Evolutionary conservation across 2,113 vertebrate species (phyloP), one percentile per base, ranked within the genome.

Genomic region (Aptenodytes patagonicus): DNA sequence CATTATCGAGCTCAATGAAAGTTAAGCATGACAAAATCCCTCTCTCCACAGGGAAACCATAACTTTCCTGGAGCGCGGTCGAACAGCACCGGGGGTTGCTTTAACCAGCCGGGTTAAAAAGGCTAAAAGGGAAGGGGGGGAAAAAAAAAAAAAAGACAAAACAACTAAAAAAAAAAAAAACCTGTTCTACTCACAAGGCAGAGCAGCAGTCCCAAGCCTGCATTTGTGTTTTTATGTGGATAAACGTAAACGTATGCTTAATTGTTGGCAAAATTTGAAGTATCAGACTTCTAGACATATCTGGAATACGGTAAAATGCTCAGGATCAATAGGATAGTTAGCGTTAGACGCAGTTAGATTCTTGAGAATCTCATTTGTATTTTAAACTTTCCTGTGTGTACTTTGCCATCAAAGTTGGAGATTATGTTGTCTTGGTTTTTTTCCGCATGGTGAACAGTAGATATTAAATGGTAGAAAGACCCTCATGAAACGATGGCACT

Each of bases 1-100:
- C 34, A 26, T 55, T 38, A 29, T 17, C 47, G 44, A 70, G 54
- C 54, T 34, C 62, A 40, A 2, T 0, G 51, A 58, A 60, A n/a
- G 73, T 38, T 22, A 21, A 60, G 3, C 7, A 3, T 0, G 46
- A 55, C 38, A 36, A 87, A 95, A 82, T 7, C 69, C 42, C 46
- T 73, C 19, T n/a, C 8, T 44, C 69, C 3, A 0, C 11, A 19
- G 71, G 31, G 71, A 31, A 60, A 69, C 7, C 0, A 0, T 1
- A 26, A 18, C 26, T 75, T 51, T 24, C 42, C 78, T 44, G 52
- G 9, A 47, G 47, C 1, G 6, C 49, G 26, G 49, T n/a, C 65
- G 18, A 17, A 44, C 5, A 66, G 75, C 42, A 3, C 16, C 2
- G 25, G 44, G 77, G 66, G 65, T 36, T 84, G 46, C 28, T 10